A percentile compares a stretch with the other conserved stretches of the same genome.
Conservation (phyloP, 53 echinoderm and acorn worm species). For the Arbacia lixula region DNA sequence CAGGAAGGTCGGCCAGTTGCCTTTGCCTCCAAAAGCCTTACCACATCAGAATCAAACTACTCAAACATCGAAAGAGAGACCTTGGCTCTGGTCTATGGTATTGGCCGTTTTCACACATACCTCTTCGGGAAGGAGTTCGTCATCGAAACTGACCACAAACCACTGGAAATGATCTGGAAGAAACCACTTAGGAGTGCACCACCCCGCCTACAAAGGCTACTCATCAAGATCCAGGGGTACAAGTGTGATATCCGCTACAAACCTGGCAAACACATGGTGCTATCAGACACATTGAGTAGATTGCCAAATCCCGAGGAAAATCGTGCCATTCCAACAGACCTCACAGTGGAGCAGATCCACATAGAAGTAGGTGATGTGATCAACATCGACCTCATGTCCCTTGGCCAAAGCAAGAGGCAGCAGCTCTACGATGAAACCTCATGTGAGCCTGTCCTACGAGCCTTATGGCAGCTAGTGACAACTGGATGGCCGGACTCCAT, state of each 20-base stretch:
- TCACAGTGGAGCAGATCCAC: slow-evolving; percentile 37
- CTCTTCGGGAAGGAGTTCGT: slow-evolving; percentile 64
- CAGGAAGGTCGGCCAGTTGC: slow-evolving; percentile 61
- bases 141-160: slow-evolving; percentile 69
- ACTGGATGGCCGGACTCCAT: slow-evolving; percentile 54
- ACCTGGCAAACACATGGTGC: slow-evolving; percentile 57
- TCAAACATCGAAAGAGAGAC: slow-evolving; percentile 76
- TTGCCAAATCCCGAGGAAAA: slow-evolving; percentile 53
- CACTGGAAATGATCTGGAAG: slow-evolving; percentile 66
- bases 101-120: slow-evolving; percentile 66
- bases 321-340: slow-evolving; percentile 32
- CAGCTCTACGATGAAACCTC: slow-evolving; percentile 26
- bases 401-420: slow-evolving; percentile 56
- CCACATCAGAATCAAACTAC: slow-evolving; percentile 66
- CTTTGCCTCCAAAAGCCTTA: slow-evolving; percentile 65
- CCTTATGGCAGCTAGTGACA: background rate
- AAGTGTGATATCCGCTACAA: slow-evolving; percentile 60
- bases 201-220: slow-evolving; percentile 64
- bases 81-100: slow-evolving; percentile 59
- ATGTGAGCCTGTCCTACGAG: slow-evolving; percentile 26
- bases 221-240: slow-evolving; percentile 75
- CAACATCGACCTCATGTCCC: slow-evolving; percentile 58
- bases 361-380: background rate
- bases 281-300: slow-evolving; percentile 69
- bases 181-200: slow-evolving; percentile 66